A percentile compares a stretch with the other conserved stretches of the same genome.
These are phyloP conservation scores for Bombus haemorrhoidalis DNA, from an alignment of 1,140 invertebrate genomes.

Conservation along the genomic window DNA sequence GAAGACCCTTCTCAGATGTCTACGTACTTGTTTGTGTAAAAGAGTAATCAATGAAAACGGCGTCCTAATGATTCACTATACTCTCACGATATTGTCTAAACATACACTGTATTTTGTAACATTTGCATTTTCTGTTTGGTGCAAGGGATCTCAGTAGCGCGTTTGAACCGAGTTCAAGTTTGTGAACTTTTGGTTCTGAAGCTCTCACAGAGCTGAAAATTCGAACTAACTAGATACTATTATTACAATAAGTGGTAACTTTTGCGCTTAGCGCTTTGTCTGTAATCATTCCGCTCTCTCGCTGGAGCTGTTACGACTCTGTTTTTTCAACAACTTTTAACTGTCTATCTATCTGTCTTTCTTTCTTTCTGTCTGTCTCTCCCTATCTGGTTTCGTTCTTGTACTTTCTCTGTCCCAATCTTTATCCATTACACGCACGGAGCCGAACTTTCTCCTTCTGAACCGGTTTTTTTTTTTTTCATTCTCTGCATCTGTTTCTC, in stretches of 20 bases:
- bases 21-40: conserved; percentile 67
- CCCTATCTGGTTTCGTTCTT: conserved; percentile 3
- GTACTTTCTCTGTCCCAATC: conserved; percentile 18
- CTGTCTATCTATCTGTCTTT: not conserved
- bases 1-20: conserved; percentile 49
- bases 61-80: not conserved
- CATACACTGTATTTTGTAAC: not conserved
- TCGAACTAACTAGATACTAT: not conserved
- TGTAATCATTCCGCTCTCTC: conserved; percentile 37
- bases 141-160: conserved; percentile 24
- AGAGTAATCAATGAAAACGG: conserved; percentile 5
- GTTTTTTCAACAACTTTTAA: conserved; percentile 5
- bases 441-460: conserved; percentile 11
- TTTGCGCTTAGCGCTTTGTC: conserved; percentile 43
- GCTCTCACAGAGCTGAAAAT: not conserved
- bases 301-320: conserved; percentile 29
- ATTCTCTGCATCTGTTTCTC: conserved; percentile 42
- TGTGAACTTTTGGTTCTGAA: not conserved
- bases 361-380: conserved; percentile 26
- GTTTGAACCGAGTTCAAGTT: conserved; percentile 25
- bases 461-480: conserved; percentile 36
- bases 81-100: not conserved
- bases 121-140: conserved; percentile 28
- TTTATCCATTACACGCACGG: conserved; percentile 22
- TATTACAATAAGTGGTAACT: conserved; percentile 22